phyloP scores from a whole-genome alignment of 1,140 invertebrate species.

The Drosophila ananassae region DNA sequence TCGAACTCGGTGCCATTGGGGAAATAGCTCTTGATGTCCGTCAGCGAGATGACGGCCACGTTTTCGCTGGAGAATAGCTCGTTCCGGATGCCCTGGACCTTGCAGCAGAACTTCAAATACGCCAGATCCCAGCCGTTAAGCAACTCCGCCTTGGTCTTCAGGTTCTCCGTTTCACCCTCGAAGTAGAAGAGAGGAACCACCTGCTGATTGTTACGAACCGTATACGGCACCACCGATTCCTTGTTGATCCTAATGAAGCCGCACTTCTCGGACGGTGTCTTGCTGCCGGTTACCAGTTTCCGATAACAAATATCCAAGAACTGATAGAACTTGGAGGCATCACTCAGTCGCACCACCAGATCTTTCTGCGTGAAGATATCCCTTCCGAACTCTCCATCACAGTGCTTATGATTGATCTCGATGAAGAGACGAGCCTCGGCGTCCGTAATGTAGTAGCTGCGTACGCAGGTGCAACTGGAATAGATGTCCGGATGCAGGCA shows the following conservation, averaged over 20 bases:
- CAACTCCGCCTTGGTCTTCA: constrained; percentile 93
- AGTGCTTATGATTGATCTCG: constrained; percentile 96
- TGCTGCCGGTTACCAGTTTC: constrained; percentile 89
- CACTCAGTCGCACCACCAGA: constrained; percentile 93
- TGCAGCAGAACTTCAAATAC: constrained; percentile 97
- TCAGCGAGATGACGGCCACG: constrained; percentile 94
- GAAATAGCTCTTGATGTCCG: constrained; percentile 95
- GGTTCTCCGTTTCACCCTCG: constrained; percentile 95
- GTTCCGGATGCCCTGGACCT: constrained; percentile 95
- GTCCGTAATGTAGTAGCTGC: constrained; percentile 96
- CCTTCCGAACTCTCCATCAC: constrained; percentile 94
- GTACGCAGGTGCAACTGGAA: constrained; percentile 93
- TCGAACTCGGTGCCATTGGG: constrained; percentile 94
- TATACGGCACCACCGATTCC: constrained; percentile 96
- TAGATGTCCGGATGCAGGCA: constrained; percentile 93
- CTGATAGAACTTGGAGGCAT: constrained; percentile 95
- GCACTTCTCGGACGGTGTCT: constrained; percentile 91
- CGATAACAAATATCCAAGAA: constrained; percentile 95
- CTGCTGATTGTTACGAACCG: constrained; percentile 91
- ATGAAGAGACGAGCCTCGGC: constrained; percentile 95
- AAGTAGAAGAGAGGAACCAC: constrained; percentile 97
- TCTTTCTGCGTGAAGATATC: constrained; percentile 96
- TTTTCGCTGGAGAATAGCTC: constrained; percentile 95
- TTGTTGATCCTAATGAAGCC: constrained; percentile 97
- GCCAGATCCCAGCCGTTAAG: constrained; percentile 95